Percentiles rank a stretch among this genome's conserved stretches.
Evolutionary conservation across 2,888 invertebrate species (phyloP).

Genomic region (Ectemnius cavifrons): DNA sequence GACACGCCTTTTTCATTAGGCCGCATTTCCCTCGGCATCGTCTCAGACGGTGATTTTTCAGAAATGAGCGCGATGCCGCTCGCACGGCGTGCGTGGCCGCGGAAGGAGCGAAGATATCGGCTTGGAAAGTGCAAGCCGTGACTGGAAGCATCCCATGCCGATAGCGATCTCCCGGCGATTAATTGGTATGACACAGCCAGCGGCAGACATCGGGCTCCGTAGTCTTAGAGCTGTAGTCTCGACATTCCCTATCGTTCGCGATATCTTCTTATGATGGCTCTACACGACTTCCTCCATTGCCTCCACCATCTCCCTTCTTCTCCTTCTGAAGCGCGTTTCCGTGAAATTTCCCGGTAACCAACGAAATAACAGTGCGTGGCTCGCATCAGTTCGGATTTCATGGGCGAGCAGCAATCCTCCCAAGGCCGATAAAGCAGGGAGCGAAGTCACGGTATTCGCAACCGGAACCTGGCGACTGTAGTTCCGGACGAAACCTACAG

Average conservation of each 20-base stretch:
- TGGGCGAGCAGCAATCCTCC: background rate
- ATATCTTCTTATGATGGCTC: constrained; percentile 60
- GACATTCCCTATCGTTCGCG: constrained; percentile 54
- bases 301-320: background rate
- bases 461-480: constrained; percentile 62
- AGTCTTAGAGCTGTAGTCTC: constrained; percentile 43
- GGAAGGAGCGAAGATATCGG: constrained; percentile 4
- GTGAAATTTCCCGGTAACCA: background rate
- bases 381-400: background rate
- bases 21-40: background rate
- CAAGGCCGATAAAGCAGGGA: constrained; percentile 72
- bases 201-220: constrained; percentile 65
- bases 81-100: background rate
- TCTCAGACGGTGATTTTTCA: constrained; percentile 1
- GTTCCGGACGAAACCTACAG: constrained; percentile 68
- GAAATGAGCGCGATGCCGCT: background rate
- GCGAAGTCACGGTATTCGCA: constrained; percentile 35
- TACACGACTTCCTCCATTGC: constrained; percentile 50
- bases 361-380: background rate
- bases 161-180: constrained; percentile 70
- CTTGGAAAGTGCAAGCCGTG: constrained; percentile 53
- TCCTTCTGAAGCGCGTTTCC: background rate
- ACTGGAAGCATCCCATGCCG: constrained; percentile 60
- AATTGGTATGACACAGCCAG: constrained; percentile 76
- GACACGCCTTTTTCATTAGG: background rate